These are phyloP conservation scores for Sebastes fasciatus DNA, from an alignment of 2,113 vertebrate species.

Conservation along the genomic window DNA sequence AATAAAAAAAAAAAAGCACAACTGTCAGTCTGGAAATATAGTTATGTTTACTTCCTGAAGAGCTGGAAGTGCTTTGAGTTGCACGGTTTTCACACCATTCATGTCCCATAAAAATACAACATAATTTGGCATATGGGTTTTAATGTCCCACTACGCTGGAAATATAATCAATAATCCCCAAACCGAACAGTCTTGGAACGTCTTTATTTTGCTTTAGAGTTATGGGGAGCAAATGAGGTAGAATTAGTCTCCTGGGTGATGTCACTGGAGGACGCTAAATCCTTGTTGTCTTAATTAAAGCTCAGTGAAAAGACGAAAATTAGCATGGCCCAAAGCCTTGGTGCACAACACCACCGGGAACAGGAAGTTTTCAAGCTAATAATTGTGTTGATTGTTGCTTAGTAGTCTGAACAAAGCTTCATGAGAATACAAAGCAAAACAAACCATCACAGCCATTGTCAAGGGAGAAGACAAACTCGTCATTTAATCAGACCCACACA, in stretches of 20 bases:
- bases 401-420: slow-evolving; percentile 52
- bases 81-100: neutral
- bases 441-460: slow-evolving; percentile 29
- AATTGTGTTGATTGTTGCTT: slow-evolving; percentile 64
- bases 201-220: slow-evolving; percentile 55
- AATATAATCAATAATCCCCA: slow-evolving; percentile 47
- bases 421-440: slow-evolving; percentile 44
- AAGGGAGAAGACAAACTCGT: slow-evolving; percentile 12
- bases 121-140: slow-evolving; percentile 29
- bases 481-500: slow-evolving; percentile 24
- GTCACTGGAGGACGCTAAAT: slow-evolving; percentile 67
- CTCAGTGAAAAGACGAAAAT: slow-evolving; percentile 56
- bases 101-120: slow-evolving; percentile 16
- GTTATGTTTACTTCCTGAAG: slow-evolving; percentile 14
- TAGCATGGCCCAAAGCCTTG: slow-evolving; percentile 55
- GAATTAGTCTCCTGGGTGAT: slow-evolving; percentile 63
- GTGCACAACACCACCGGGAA: slow-evolving; percentile 42
- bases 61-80: neutral
- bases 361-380: slow-evolving; percentile 66
- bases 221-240: slow-evolving; percentile 51
- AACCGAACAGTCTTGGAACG: slow-evolving; percentile 33
- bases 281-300: slow-evolving; percentile 80
- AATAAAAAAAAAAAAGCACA: slow-evolving; percentile 1
- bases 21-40: slow-evolving; percentile 25
- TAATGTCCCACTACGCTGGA: slow-evolving; percentile 9